Conservation (phyloP, 2,113 vertebrate species). For the Conger conger region DNA sequence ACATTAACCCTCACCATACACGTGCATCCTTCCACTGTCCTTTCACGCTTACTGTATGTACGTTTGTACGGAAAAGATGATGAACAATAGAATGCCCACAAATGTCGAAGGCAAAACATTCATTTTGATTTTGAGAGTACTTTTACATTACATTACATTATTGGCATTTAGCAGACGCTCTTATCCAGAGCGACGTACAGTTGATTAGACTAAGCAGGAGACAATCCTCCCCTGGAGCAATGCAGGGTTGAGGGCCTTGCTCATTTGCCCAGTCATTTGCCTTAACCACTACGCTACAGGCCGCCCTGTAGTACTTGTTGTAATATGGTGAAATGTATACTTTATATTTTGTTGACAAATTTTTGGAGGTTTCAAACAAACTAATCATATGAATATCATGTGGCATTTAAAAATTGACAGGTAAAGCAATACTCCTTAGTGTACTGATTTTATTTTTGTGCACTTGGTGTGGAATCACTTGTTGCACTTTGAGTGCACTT, state of each 20-base stretch:
- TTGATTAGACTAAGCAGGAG: too few species aligned
- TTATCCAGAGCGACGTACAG: too few species aligned
- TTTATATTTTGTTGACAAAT: neutral
- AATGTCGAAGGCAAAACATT: neutral
- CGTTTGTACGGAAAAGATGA: neutral
- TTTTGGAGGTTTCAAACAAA: neutral
- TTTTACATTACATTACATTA: too few species aligned
- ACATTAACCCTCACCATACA: neutral
- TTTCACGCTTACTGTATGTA: neutral
- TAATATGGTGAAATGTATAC: too few species aligned
- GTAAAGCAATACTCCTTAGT: neutral
- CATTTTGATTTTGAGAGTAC: neutral
- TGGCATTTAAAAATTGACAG: neutral
- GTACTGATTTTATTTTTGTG: neutral
- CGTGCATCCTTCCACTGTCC: neutral
- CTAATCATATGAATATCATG: neutral
- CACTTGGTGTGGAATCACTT: neutral
- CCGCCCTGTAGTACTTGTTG: too few species aligned
- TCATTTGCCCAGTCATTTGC: too few species aligned
- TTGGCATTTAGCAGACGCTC: too few species aligned
- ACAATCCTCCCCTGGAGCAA: too few species aligned
- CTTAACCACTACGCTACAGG: too few species aligned
- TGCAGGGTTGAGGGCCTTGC: too few species aligned
- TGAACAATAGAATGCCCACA: too few species aligned
- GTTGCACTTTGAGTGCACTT: neutral